Evolutionary conservation across 2,888 invertebrate species (phyloP), one percentile per base, ranked within the genome.

Genomic region (Hesperia comma): DNA sequence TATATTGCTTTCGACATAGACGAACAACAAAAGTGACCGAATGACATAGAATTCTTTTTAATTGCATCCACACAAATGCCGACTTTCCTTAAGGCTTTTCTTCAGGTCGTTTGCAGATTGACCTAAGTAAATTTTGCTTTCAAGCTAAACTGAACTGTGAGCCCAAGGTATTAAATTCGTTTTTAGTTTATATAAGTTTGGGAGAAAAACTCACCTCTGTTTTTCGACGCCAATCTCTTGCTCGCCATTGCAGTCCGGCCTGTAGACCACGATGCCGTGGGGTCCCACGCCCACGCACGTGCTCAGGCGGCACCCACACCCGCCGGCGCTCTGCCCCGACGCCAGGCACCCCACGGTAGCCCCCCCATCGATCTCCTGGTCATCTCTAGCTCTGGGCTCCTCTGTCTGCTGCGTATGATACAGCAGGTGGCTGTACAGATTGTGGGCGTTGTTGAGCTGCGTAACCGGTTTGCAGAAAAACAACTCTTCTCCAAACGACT

Each of bases 401-500:
- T 94, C 95, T 58, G 94, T 94, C 4, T 90, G 93, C 72, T 92
- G 93, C 69, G 92, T 90, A 73, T 94, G 94, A 74, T 95, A 95
- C 62, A 95, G 87, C 72, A 95, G 90, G 73, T 96, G 95, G 61
- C 96, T 96, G 81, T 96, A 95, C 56, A 96, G 94, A 41, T 96
- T 96, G 68, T 97, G 96, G 0, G 96, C 96, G 73, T 96, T 93
- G 71, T 94, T 93, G 61, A 84, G 88, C 71, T 90, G 90, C 12
- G 89, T 93, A 63, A 94, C 91, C 63, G 94, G 93, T 82, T 96
- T 94, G 80, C 96, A 96, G 82, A 95, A 95, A 84, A 97, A 98
- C 72, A 96, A 90, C 82, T 97, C 97, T 82, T 97, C 96, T 0
- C 97, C 97, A 84, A 97, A 98, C 40, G 96, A 95, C 73, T 96